Base-by-base conservation (phyloP, 2,888 invertebrate species). In the Rhaphigaster nebulosa region DNA sequence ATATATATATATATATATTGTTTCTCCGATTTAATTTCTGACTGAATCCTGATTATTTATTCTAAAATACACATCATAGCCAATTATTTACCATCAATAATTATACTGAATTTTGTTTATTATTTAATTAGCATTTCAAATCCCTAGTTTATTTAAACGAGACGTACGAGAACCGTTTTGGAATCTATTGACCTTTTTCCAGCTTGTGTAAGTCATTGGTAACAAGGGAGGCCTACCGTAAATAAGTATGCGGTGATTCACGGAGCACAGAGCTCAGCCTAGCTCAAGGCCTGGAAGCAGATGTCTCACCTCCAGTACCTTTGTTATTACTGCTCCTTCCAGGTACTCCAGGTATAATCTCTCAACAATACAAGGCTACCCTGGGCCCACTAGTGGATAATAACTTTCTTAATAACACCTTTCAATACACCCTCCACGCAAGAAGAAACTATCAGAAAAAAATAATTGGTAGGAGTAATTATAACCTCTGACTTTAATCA, bases 211-310 rank as follows among this genome's bases (percentile, higher is more conserved):
- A 76, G 70, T 76, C 70, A 76, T 8, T 5, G 34, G 18, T 38
- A 38, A 23, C 70, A 26, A 84, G 12, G 12, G 80, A 80, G 26
- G 41, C 84, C n/a, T 84, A 50, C 45, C 84, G 41, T 84, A 76
- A 45, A 50, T 84, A 84, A 50, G 45, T 84, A 45, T 13, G 84
- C 41, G 45, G n/a, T 84, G 84, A 84, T 84, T 84, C 84, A 84
- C 45, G 3, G 45, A 4, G 45, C 45, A n/a, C 45, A 45, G 41
- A 41, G 41, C 26, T 23, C 5, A 76, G 76, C 38, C 20, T 38
- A 26, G 84, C 45, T 18, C 84, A 84, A 84, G 84, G 84, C 34
- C 84, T 84, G n/a, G n/a, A 45, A n/a, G 45, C 84, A 84, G 84
- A 84, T 84, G 84, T 12, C 84, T 84, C 84, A 50, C 26, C 84